Conservation (phyloP, 2,888 invertebrate genomes). For the Hanleya hanleyi region DNA sequence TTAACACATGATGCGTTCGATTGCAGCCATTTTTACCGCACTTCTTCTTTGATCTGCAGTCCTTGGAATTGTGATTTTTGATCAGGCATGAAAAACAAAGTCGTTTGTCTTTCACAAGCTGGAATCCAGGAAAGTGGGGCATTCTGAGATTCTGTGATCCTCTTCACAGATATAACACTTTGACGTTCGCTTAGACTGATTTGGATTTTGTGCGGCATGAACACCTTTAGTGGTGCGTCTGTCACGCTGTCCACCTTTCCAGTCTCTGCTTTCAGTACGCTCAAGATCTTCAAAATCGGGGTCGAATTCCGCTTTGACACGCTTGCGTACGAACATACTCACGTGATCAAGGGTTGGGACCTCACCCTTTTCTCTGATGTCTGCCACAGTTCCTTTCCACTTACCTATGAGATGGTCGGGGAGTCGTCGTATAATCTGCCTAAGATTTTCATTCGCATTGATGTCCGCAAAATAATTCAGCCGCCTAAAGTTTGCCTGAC, state of each 20-base stretch:
- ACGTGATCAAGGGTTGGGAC: constrained; percentile 1
- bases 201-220: too few species aligned
- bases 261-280: neutral
- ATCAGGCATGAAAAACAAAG: constrained; percentile 14
- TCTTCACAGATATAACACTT: neutral
- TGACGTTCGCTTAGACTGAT: neutral
- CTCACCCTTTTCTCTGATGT: constrained; percentile 13
- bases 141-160: neutral
- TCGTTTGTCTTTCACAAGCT: neutral
- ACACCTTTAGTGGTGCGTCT: neutral
- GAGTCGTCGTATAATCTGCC: too few species aligned
- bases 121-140: neutral
- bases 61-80: neutral
- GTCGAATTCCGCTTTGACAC: too few species aligned
- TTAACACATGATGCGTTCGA: too few species aligned
- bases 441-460: too few species aligned
- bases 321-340: too few species aligned
- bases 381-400: too few species aligned
- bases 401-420: too few species aligned
- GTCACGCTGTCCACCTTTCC: neutral
- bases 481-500: too few species aligned
- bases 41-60: constrained; percentile 4
- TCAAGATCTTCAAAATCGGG: constrained; percentile 18
- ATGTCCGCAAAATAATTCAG: too few species aligned
- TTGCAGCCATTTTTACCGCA: too few species aligned